These are phyloP conservation scores for Lophotriccus pileatus DNA, from an alignment of 2,797 vertebrate species.

Conservation along the genomic window DNA sequence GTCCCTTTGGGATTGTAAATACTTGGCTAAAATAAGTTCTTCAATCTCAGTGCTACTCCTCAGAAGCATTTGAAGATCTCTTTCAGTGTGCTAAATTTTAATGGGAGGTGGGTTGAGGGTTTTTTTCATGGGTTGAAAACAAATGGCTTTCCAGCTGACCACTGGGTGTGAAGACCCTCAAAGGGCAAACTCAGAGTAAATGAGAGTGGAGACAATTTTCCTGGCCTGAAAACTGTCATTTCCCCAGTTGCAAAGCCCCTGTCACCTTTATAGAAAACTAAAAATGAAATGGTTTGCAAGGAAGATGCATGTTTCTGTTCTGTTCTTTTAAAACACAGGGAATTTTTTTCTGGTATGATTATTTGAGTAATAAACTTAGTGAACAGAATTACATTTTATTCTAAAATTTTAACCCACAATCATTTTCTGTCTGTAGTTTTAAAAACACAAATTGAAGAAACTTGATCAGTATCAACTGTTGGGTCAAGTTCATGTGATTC, in stretches of 20 bases:
- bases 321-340: background rate
- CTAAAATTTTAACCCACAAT: background rate
- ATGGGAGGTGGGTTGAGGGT: background rate
- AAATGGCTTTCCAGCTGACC: background rate
- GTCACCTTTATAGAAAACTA: background rate
- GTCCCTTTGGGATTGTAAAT: background rate
- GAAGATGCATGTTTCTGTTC: background rate
- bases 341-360: background rate
- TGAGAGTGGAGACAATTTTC: background rate
- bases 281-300: background rate
- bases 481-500: background rate
- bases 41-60: background rate
- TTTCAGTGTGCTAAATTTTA: background rate
- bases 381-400: background rate
- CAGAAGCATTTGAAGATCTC: background rate
- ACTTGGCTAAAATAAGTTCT: background rate
- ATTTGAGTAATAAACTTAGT: background rate
- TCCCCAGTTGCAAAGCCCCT: background rate
- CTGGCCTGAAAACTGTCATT: background rate
- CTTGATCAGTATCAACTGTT: background rate
- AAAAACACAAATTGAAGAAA: background rate
- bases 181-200: background rate
- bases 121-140: background rate
- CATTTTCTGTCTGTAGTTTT: background rate
- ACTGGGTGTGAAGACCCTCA: background rate